Conservation (phyloP, 2,113 vertebrate species). For the Seriola quinqueradiata region DNA sequence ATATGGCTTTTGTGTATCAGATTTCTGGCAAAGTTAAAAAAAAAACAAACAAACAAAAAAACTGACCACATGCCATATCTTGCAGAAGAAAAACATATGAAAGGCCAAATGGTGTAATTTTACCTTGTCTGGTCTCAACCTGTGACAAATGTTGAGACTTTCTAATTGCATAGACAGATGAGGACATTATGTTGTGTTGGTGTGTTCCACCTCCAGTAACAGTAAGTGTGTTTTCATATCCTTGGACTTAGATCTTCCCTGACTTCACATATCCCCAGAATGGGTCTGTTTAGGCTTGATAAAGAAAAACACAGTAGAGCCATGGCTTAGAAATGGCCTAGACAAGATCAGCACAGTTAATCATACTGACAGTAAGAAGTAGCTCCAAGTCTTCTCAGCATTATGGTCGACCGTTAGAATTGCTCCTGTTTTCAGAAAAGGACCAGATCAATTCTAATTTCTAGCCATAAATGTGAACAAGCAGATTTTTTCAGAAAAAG, state of each 20-base stretch:
- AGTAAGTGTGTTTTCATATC: neutral
- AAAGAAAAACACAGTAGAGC: slow-evolving; percentile 4
- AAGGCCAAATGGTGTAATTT: neutral
- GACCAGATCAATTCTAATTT: neutral
- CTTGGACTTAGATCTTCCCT: neutral
- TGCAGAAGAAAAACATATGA: neutral
- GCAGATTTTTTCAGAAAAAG: slow-evolving; percentile 1
- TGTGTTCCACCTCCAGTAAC: slow-evolving; percentile 6
- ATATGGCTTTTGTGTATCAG: neutral
- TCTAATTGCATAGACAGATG: neutral
- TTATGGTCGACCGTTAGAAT: neutral
- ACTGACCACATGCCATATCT: neutral
- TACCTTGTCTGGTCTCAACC: neutral
- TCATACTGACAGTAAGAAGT: slow-evolving; percentile 10
- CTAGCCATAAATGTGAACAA: neutral
- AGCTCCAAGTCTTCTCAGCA: neutral
- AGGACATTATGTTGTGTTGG: neutral
- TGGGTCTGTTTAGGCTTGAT: slow-evolving; percentile 11
- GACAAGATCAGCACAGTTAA: slow-evolving; percentile 17
- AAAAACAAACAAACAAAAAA: neutral
- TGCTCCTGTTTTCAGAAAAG: neutral
- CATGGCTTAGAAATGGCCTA: neutral
- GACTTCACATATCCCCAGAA: neutral
- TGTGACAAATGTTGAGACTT: neutral
- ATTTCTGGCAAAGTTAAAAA: neutral